Percentiles rank a stretch among this genome's conserved stretches.
Conservation (phyloP, 2,113 vertebrate species). For the Tautogolabrus adspersus region DNA sequence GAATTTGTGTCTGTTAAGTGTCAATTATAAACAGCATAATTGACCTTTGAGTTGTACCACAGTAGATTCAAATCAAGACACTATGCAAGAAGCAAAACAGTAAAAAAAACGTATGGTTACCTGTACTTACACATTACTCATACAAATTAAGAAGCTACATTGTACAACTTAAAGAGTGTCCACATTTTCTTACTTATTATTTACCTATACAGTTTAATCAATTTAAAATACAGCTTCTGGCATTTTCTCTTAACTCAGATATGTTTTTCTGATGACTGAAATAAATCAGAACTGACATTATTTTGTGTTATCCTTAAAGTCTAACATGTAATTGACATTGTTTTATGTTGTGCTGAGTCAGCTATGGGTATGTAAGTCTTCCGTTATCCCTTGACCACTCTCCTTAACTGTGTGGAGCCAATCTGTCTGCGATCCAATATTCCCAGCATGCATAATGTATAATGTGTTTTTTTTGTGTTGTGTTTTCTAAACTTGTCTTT, state of each 20-base stretch:
- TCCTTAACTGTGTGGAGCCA: neutral
- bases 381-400: slow-evolving; percentile 2
- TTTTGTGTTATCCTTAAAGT: slow-evolving; percentile 6
- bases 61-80: neutral
- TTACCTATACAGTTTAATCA: neutral
- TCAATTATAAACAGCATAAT: neutral
- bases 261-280: neutral
- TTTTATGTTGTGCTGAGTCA: slow-evolving; percentile 6
- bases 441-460: slow-evolving; percentile 12
- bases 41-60: neutral
- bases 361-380: slow-evolving; percentile 12
- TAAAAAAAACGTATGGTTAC: too few relatives aligned
- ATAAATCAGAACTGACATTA: neutral
- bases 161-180: too few relatives aligned
- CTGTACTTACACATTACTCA: neutral
- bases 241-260: neutral
- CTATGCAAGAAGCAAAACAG: neutral
- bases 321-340: neutral
- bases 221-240: neutral
- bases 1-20: neutral
- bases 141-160: too few relatives aligned
- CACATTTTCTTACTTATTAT: neutral
- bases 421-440: slow-evolving; percentile 3
- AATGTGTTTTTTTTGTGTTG: neutral
- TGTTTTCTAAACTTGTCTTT: slow-evolving; percentile 11